Percentiles rank a stretch among this genome's conserved stretches.
Conservation (phyloP, 2,888 invertebrate genomes). For the Drosophila differens region DNA sequence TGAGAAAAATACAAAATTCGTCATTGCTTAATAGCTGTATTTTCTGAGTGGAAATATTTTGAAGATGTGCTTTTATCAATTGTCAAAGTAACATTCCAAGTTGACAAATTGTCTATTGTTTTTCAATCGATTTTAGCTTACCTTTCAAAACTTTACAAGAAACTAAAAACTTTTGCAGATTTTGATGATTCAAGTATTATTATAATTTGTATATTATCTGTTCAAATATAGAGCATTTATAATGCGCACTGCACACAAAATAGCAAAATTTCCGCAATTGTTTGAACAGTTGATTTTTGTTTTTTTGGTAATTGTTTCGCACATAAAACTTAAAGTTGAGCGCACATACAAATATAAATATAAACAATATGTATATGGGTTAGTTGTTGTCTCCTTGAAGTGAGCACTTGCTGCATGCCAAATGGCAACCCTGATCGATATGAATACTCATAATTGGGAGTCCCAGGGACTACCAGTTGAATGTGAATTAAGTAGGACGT, state of each 20-base stretch:
- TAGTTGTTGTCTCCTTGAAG: conserved; percentile 25
- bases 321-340: conserved; percentile 30
- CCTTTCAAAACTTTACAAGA: not conserved
- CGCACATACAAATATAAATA: conserved; percentile 9
- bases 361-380: conserved; percentile 3
- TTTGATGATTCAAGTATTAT: not conserved
- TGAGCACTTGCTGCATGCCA: conserved; percentile 49
- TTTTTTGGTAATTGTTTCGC: conserved; percentile 38
- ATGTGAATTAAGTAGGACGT: conserved; percentile 21
- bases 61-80: not conserved
- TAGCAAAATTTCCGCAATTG: not conserved
- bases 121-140: not conserved
- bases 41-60: not conserved
- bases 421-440: conserved; percentile 30
- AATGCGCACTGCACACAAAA: not conserved
- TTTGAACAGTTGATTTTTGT: conserved; percentile 6
- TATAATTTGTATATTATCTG: not conserved
- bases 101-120: not conserved
- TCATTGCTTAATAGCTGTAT: no score
- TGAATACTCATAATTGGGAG: conserved; percentile 35
- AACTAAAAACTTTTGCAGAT: not conserved
- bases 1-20: not conserved
- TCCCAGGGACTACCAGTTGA: conserved; percentile 17
- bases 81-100: not conserved
- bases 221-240: conserved; percentile 8